phyloP scores from a whole-genome alignment of 2,888 invertebrate genomes.

The Philonicus albiceps region DNA sequence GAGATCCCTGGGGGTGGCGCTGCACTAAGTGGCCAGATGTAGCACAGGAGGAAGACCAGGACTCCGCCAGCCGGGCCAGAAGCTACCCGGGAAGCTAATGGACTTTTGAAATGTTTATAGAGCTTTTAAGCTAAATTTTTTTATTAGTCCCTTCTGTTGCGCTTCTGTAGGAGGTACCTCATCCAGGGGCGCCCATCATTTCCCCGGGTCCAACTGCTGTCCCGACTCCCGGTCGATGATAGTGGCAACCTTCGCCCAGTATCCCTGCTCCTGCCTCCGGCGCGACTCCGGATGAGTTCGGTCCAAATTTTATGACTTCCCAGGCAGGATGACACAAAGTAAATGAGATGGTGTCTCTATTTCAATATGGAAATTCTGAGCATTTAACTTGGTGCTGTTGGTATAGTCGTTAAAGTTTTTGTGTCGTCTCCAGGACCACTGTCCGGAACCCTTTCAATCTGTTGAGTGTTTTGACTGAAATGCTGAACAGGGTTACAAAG shows the following conservation, averaged over 20 bases:
- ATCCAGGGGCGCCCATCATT: neutral
- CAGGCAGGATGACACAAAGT: slow-evolving; percentile 19
- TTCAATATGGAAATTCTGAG: slow-evolving; percentile 31
- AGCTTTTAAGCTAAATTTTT: slow-evolving; percentile 49
- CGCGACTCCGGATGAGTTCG: neutral
- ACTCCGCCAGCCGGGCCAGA: neutral
- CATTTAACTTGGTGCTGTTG: slow-evolving; percentile 12
- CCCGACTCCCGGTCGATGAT: neutral
- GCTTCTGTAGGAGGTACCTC: neutral
- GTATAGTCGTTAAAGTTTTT: neutral
- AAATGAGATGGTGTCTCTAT: slow-evolving; percentile 38
- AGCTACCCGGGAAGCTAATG: slow-evolving; percentile 43
- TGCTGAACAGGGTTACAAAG: neutral
- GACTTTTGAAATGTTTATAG: slow-evolving; percentile 51
- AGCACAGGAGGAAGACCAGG: neutral
- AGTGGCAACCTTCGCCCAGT: neutral
- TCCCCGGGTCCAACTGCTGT: neutral
- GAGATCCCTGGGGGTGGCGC: neutral
- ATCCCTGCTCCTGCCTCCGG: neutral
- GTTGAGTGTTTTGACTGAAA: neutral
- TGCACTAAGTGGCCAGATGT: slow-evolving; percentile 35
- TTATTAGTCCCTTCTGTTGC: slow-evolving; percentile 36
- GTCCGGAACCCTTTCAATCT: neutral
- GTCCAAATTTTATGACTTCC: slow-evolving; percentile 27
- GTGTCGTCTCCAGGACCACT: neutral